Base-by-base conservation (phyloP, 2,888 invertebrate genomes). In the Monochamus alternatus region DNA sequence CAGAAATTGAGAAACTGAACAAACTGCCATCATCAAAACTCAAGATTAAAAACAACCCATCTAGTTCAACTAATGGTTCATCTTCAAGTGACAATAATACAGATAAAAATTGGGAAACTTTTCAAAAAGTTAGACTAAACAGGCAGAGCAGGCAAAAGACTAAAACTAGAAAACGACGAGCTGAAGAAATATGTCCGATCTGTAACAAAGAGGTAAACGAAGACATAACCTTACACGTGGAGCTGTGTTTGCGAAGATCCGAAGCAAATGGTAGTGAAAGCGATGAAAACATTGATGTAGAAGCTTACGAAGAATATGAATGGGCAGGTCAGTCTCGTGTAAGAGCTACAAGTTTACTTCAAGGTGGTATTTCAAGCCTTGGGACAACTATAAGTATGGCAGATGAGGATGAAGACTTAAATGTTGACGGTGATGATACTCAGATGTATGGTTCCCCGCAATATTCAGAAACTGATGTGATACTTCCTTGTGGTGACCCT, bases 241-340 rank as follows among this genome's bases (percentile, higher is more conserved):
- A 94, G 89, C 86, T 94, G 73, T 95, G 95, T 86, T 89, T 95
- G 70, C 87, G 88, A 82, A 88, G 89, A 89, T 89, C 90, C 87
- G 89, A 89, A 79, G 81, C 83, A n/a, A 87, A 87, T n/a, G 84
- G 84, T 72, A 85, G 83, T 75, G 95, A 95, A 78, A 86, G 85
- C 79, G 95, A 95, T 78, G 95, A 95, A 85, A 94, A 94, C 75
- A 96, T 96, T 74, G 96, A 96, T 88, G 95, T 95, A 0, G 95
- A 95, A 90, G 94, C 93, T 55, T 94, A 91, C 86, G 95, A 97
- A 81, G 97, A 97, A 86, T 98, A 97, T 88, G 95, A 95, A 86
- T 97, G 97, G 97, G 96, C 97, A 43, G 97, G 97, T 0, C 95
- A 97, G 87, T 95, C 95, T 85, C 90, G 97, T 74, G 93, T 96